Base-by-base conservation (phyloP, 2,113 vertebrate genomes). In the Melospiza melodia region DNA sequence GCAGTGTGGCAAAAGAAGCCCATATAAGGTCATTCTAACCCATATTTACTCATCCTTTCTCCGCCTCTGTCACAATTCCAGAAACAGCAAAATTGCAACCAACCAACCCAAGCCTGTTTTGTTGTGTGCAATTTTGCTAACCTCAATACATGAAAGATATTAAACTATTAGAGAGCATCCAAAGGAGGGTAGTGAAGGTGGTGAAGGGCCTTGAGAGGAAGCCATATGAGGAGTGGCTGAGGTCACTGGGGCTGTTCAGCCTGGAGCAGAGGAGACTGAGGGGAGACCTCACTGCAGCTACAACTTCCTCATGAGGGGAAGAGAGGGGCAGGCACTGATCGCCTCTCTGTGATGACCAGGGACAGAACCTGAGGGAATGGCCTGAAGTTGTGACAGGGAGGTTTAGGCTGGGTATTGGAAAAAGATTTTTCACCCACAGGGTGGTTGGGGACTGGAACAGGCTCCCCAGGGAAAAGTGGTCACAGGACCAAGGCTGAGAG, bases 161-260 rank as follows among this genome's bases (percentile, higher is more conserved):
- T 68, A 27, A 61, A 37, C 7, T 61, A 5, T 33, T 33, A 28
- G 33, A 44, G 46, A 52, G 22, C 22, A 33, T 52, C 37, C 54
- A 37, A 59, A 68, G 27, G 7, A 61, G 33, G 22, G 5, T 39
- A 28, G 27, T 23, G 27, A 44, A 59, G 22, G 4, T 68, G 17
- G 46, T 61, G 54, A 77, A 44, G 37, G 33, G 22, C 15, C 22
- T 52, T 54, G 15, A 52, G 46, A 3, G 7, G 33, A 77, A 61
- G 33, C 14, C 0, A 0, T 61, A 0, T 33, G 33, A 52, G 33
- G 25, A 27, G 16, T 4, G 11, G 5, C 27, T 46, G 37, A 52
- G 22, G 54, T 46, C 6, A 5, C 55, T 77, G 23, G 63, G 7
- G 44, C 9, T 46, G 73, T 33, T 46, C 21, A 52, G 46, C 33